These are phyloP conservation scores for Drosophila obscura DNA, from an alignment of 1,140 invertebrate genomes.

Conservation along the genomic window DNA sequence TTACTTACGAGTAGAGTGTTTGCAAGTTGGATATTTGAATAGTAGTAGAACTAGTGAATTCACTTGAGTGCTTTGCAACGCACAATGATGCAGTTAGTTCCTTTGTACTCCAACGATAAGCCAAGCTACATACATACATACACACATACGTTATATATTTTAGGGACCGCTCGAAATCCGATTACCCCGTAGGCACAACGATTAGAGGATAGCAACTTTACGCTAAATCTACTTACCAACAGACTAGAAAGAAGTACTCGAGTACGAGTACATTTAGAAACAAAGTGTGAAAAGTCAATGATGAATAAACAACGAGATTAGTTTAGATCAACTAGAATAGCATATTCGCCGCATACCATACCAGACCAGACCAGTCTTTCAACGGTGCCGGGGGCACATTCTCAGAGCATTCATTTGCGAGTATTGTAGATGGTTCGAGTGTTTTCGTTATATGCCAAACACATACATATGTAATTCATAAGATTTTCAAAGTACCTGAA, in stretches of 20 bases:
- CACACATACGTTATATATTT: constrained; percentile 12
- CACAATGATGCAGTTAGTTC: constrained; percentile 41
- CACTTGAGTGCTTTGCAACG: constrained; percentile 36
- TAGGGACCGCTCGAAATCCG: constrained; percentile 24
- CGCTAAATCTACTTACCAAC: constrained; percentile 33
- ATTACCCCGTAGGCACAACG: constrained; percentile 57
- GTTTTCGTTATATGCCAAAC: constrained; percentile 74
- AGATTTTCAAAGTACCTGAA: constrained; percentile 82
- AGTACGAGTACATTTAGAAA: constrained; percentile 8
- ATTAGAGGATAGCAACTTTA: constrained; percentile 49
- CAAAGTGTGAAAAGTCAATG: constrained; percentile 55
- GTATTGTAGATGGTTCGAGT: constrained; percentile 44
- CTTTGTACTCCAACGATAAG: constrained; percentile 30
- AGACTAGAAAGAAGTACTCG: constrained; percentile 36
- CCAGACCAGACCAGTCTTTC: constrained; percentile 48
- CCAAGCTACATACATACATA: constrained; percentile 3
- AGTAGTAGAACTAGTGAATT: constrained; percentile 26
- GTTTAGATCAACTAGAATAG: constrained; percentile 76
- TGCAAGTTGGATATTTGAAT: constrained; percentile 30
- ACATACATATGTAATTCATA: constrained; percentile 63
- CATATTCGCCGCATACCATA: constrained; percentile 46
- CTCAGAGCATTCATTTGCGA: constrained; percentile 35
- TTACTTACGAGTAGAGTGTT: constrained; percentile 14
- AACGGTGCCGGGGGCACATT: constrained; percentile 49
- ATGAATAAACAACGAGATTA: constrained; percentile 82